Conservation (phyloP, 1,140 invertebrate genomes). For the Drosophila busckii region DNA sequence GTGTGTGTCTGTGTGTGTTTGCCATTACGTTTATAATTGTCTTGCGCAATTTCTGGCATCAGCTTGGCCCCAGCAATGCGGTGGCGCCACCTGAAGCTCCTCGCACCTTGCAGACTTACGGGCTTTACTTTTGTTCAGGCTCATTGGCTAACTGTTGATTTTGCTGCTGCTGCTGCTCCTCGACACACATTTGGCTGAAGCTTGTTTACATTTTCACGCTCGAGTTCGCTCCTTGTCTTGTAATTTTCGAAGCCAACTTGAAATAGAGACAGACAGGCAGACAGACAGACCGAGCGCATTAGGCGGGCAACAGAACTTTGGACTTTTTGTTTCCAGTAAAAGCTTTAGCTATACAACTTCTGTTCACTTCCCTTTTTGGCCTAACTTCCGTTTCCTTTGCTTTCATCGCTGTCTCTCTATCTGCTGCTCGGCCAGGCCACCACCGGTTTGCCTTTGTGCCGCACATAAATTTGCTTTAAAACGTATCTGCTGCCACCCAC, state of each 20-base stretch:
- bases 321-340: constrained; percentile 51
- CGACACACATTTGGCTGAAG: constrained; percentile 62
- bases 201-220: constrained; percentile 75
- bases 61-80: constrained; percentile 9
- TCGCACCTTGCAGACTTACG: constrained; percentile 27
- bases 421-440: too few relatives aligned
- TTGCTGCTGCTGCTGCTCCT: constrained; percentile 28
- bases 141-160: constrained; percentile 77
- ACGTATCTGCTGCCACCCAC: constrained; percentile 40
- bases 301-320: constrained; percentile 56
- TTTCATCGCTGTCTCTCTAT: constrained; percentile 46
- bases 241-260: constrained; percentile 65
- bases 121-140: constrained; percentile 49
- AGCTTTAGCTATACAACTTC: constrained; percentile 3
- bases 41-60: constrained; percentile 65
- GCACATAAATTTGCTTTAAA: constrained; percentile 75
- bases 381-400: constrained; percentile 52
- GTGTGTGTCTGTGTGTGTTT: constrained; percentile 39
- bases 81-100: constrained; percentile 28
- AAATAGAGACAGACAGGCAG: constrained; percentile 40
- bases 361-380: constrained; percentile 21
- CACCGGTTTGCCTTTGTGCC: constrained; percentile 52
- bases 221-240: constrained; percentile 68
- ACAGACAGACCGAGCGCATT: too few relatives aligned
- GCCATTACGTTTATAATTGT: constrained; percentile 76